phyloP scores from a whole-genome alignment of 2,888 invertebrate genomes.

The Synanthedon myopaeformis region DNA sequence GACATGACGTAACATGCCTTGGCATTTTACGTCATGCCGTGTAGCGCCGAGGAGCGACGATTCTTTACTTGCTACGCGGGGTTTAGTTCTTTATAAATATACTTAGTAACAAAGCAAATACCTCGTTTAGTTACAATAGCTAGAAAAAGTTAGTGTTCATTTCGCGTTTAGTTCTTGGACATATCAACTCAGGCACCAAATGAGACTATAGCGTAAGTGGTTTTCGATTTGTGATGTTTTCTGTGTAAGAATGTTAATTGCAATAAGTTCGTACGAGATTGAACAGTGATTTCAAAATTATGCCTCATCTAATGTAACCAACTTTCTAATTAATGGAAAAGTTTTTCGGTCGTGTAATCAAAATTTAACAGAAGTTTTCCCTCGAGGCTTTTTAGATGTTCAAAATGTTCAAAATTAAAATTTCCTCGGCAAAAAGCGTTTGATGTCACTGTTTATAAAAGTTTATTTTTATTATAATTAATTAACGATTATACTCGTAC shows the following conservation, averaged over 20 bases:
- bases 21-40: too few relatives aligned
- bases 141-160: conserved; percentile 56
- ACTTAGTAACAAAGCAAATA: conserved; percentile 57
- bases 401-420: conserved; percentile 39
- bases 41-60: conserved; percentile 17
- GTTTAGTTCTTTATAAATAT: conserved; percentile 49
- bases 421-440: conserved; percentile 30
- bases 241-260: conserved; percentile 30
- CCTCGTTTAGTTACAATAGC: conserved; percentile 67
- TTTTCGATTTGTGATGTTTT: conserved; percentile 48
- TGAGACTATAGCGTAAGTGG: conserved; percentile 59
- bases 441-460: conserved; percentile 37
- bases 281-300: conserved; percentile 35
- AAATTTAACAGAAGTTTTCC: conserved; percentile 29
- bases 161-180: conserved; percentile 64
- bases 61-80: conserved; percentile 44
- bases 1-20: too few relatives aligned
- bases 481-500: background rate
- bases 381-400: conserved; percentile 49
- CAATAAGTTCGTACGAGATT: conserved; percentile 27
- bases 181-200: conserved; percentile 70
- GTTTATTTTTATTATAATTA: conserved; percentile 14
- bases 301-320: conserved; percentile 28
- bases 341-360: conserved; percentile 24
- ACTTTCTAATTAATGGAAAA: conserved; percentile 33